Evolutionary conservation across 2,888 invertebrate species (phyloP).

Genomic region (Branchellion lobata): DNA sequence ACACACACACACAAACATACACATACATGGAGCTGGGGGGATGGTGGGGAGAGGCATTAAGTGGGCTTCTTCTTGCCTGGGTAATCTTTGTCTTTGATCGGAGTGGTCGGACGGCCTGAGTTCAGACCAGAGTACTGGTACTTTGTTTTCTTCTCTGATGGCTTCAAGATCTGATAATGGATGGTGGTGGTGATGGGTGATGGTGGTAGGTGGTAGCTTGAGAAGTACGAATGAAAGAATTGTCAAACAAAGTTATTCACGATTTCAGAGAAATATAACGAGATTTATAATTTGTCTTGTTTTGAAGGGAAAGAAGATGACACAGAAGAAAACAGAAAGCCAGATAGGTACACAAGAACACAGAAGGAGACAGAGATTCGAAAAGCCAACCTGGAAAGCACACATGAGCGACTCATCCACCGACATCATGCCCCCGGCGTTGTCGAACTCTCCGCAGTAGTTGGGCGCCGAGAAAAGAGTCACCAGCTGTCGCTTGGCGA

Average conservation of each 20-base stretch:
- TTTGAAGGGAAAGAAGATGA: neutral
- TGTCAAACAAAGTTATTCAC: neutral
- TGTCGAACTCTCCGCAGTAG: slow-evolving; percentile 78
- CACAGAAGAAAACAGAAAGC: neutral
- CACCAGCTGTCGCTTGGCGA: slow-evolving; percentile 94
- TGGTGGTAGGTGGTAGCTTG: no score
- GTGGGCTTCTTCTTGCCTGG: slow-evolving; percentile 28
- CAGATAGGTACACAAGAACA: no score
- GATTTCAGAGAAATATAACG: neutral
- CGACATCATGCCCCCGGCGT: slow-evolving; percentile 67
- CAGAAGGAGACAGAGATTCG: neutral
- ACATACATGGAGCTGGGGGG: neutral
- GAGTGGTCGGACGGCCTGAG: slow-evolving; percentile 62
- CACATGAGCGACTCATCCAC: slow-evolving; percentile 99
- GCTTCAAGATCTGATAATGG: slow-evolving; percentile 64
- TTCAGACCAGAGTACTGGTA: slow-evolving; percentile 65
- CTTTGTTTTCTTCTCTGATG: slow-evolving; percentile 66
- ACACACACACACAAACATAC: neutral
- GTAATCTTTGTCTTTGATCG: slow-evolving; percentile 53
- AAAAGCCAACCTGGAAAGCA: slow-evolving; percentile 84
- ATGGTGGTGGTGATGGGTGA: no score
- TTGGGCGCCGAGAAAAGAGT: slow-evolving; percentile 97
- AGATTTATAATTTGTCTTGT: no score
- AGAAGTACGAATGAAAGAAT: no score
- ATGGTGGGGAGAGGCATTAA: neutral